These are phyloP conservation scores for Mylabris sibirica DNA, from an alignment of 2,888 invertebrate species.

Conservation along the genomic window DNA sequence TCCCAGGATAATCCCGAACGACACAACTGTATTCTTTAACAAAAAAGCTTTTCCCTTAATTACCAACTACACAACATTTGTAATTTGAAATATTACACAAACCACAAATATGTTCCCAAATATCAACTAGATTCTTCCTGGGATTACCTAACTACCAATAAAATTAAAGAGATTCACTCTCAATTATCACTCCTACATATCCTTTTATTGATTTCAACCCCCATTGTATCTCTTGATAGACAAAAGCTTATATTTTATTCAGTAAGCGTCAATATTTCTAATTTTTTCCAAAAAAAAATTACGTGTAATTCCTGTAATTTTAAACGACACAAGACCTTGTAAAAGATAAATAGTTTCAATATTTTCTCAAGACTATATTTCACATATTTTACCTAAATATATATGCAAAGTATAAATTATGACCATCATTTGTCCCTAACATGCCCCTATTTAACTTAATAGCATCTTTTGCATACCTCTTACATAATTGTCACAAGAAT, in stretches of 20 bases:
- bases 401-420: background rate
- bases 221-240: background rate
- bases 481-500: background rate
- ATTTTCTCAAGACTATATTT: background rate
- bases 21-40: background rate
- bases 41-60: background rate
- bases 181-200: background rate
- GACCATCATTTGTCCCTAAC: background rate
- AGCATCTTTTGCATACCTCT: background rate
- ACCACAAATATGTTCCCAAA: background rate
- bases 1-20: background rate
- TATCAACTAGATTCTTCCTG: too few species aligned
- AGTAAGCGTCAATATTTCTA: background rate
- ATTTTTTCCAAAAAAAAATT: background rate
- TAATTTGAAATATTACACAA: background rate
- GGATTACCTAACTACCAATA: too few species aligned
- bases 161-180: background rate
- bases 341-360: background rate
- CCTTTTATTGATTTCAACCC: background rate
- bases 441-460: slow-evolving; percentile 7
- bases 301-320: background rate
- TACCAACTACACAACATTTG: background rate
- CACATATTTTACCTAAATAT: background rate
- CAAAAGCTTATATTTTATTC: background rate
- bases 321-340: background rate